phyloP scores from a whole-genome alignment of 1,140 invertebrate species.

The Brachionus plicatilis region DNA sequence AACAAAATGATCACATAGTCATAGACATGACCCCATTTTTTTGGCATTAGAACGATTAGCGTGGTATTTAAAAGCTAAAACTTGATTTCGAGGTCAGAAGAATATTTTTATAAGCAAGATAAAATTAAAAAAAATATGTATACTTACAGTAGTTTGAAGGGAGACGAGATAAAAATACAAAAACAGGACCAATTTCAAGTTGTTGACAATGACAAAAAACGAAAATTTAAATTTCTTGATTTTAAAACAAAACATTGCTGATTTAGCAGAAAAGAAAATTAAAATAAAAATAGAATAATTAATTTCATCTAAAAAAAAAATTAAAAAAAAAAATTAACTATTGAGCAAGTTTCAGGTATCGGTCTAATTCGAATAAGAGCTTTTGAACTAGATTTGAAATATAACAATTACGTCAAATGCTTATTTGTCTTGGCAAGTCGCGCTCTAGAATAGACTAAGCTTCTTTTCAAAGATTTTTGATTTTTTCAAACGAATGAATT shows the following conservation, averaged over 20 bases:
- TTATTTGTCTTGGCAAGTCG: not conserved
- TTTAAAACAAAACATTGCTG: constrained; percentile 20
- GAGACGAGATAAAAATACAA: not conserved
- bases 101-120: not conserved
- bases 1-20: too few relatives aligned
- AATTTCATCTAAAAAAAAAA: constrained; percentile 29
- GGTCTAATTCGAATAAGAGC: not conserved
- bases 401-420: constrained; percentile 8
- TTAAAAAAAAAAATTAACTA: not conserved
- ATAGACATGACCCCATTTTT: too few relatives aligned
- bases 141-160: not conserved
- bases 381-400: constrained; percentile 6
- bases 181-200: not conserved
- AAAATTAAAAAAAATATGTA: not conserved
- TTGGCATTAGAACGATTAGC: too few relatives aligned
- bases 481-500: constrained; percentile 10
- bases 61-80: too few relatives aligned
- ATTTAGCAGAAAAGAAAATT: not conserved
- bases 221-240: constrained; percentile 25
- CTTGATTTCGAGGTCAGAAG: not conserved
- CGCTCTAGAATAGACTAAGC: not conserved
- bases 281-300: not conserved
- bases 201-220: not conserved
- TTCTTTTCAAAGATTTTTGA: not conserved
- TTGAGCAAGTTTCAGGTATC: not conserved